These are phyloP conservation scores for Blennius ocellaris DNA, from an alignment of 2,113 vertebrate genomes.

Conservation along the genomic window DNA sequence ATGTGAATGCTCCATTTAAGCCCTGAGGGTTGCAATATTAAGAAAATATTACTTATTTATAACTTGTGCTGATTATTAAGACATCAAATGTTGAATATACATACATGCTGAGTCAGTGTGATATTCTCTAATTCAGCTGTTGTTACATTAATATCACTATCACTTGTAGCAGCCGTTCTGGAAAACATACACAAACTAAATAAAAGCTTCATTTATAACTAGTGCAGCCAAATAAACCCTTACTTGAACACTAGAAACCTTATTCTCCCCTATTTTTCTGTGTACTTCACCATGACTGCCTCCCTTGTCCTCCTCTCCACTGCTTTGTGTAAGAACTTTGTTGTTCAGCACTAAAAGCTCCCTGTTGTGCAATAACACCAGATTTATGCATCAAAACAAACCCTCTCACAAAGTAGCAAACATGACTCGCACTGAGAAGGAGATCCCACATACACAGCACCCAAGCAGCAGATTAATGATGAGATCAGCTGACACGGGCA, in stretches of 20 bases:
- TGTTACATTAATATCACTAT: not conserved
- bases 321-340: slow-evolving; percentile 22
- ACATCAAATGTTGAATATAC: too few relatives aligned
- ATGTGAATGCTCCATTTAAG: too few relatives aligned
- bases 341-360: slow-evolving; percentile 40
- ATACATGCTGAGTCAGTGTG: not conserved
- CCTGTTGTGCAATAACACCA: slow-evolving; percentile 3
- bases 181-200: not conserved
- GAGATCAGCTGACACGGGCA: slow-evolving; percentile 49
- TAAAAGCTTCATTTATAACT: slow-evolving; percentile 14
- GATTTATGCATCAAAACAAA: slow-evolving; percentile 40
- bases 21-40: too few relatives aligned
- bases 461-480: slow-evolving; percentile 59
- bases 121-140: not conserved
- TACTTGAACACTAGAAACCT: slow-evolving; percentile 33
- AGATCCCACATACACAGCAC: slow-evolving; percentile 37
- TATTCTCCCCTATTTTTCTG: slow-evolving; percentile 30
- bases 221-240: slow-evolving; percentile 24
- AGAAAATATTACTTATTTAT: too few relatives aligned
- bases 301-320: slow-evolving; percentile 9
- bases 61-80: too few relatives aligned
- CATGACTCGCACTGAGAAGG: slow-evolving; percentile 18
- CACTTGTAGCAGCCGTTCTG: slow-evolving; percentile 1
- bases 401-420: slow-evolving; percentile 19
- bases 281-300: slow-evolving; percentile 11